phyloP scores from a whole-genome alignment of 2,797 vertebrate genomes.

The Artibeus jamaicensis region DNA sequence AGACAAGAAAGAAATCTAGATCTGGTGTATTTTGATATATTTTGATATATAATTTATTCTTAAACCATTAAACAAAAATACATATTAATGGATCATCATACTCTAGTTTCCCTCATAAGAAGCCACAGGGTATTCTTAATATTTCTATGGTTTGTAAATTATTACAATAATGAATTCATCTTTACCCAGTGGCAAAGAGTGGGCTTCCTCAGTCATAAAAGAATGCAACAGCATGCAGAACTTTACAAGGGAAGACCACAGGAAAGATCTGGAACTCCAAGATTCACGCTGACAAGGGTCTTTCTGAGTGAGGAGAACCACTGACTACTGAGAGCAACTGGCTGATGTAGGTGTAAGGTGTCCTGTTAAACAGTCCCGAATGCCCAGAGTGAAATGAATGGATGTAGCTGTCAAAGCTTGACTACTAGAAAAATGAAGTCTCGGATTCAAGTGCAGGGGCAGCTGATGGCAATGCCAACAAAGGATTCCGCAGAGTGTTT shows the following conservation, averaged over 20 bases:
- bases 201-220: background rate
- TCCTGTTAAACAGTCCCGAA: background rate
- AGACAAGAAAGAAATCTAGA: conserved; percentile 29
- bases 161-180: background rate
- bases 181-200: background rate
- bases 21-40: background rate
- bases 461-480: background rate
- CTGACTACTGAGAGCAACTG: background rate
- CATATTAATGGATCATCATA: background rate
- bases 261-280: background rate
- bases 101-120: background rate
- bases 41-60: background rate
- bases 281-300: background rate
- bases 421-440: background rate
- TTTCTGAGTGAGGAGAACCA: background rate
- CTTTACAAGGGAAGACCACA: background rate
- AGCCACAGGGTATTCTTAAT: background rate
- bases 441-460: background rate
- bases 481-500: background rate
- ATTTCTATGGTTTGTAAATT: background rate
- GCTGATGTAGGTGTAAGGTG: no score
- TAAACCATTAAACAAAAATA: background rate
- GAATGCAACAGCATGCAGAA: background rate
- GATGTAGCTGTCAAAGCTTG: background rate
- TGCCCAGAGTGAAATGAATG: background rate